phyloP scores from a whole-genome alignment of 2,797 vertebrate genomes.

The Dendrocincla fuliginosa region DNA sequence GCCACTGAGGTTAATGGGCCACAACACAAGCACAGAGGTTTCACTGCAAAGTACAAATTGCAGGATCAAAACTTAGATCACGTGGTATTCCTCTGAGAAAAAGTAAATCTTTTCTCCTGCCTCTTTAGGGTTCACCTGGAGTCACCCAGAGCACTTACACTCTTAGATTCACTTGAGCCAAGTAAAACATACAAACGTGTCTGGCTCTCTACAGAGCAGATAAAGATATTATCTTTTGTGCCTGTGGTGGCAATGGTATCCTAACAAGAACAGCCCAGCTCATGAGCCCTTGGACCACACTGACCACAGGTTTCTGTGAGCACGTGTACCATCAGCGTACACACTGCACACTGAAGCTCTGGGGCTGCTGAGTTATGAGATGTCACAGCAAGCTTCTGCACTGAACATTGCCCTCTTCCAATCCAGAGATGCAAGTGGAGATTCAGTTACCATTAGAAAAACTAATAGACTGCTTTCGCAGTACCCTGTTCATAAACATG shows the following conservation, averaged over 20 bases:
- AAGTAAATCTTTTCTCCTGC: neutral
- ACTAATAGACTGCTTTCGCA: neutral
- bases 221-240: neutral
- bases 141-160: neutral
- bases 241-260: neutral
- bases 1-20: neutral
- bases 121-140: neutral
- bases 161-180: neutral
- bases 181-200: rapidly evolving
- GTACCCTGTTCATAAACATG: neutral
- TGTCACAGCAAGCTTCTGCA: neutral
- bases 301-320: neutral
- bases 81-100: neutral
- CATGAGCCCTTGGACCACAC: neutral
- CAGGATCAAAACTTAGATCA: neutral
- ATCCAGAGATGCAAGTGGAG: neutral
- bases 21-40: neutral
- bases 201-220: neutral
- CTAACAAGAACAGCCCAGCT: neutral
- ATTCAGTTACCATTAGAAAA: neutral
- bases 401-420: neutral
- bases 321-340: neutral
- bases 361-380: neutral
- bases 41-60: neutral
- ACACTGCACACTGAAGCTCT: neutral